Percentiles rank a stretch among this genome's conserved stretches.
Conservation (phyloP, 2,888 invertebrate species). For the Spilarctia lutea region DNA sequence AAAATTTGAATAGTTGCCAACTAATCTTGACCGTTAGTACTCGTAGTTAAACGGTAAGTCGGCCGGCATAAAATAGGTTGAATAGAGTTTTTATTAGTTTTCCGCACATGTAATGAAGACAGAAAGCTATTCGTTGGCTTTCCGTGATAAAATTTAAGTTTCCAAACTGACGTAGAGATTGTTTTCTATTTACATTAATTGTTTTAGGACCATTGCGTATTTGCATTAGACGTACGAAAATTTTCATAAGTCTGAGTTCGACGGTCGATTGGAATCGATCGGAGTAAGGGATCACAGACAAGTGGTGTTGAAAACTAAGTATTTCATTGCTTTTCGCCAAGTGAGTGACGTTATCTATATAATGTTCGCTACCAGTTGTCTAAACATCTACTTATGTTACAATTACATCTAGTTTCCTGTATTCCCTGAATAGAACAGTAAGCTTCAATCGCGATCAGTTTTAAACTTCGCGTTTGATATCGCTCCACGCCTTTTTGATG, state of each 20-base stretch:
- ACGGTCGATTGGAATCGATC: neutral
- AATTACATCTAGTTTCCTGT: neutral
- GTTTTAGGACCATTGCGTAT: neutral
- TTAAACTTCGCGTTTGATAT: neutral
- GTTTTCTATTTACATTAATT: neutral
- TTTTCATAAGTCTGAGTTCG: neutral
- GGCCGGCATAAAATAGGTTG: constrained; percentile 5
- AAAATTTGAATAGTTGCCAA: constrained; percentile 19
- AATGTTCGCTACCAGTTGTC: neutral
- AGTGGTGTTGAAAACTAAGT: no score
- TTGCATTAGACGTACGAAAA: neutral
- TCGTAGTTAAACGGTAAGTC: constrained; percentile 13
- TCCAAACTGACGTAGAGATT: neutral
- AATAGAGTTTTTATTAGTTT: constrained; percentile 14
- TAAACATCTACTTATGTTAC: neutral
- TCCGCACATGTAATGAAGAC: neutral
- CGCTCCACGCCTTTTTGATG: neutral
- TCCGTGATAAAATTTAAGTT: neutral
- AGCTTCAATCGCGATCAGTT: neutral
- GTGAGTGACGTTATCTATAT: no score
- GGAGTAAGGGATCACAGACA: no score
- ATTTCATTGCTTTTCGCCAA: no score
- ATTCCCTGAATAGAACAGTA: neutral
- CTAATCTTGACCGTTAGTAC: constrained; percentile 30
- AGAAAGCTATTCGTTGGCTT: neutral